Evolutionary conservation across 2,888 invertebrate genomes (phyloP).

Genomic region (Drosophila yooni): DNA sequence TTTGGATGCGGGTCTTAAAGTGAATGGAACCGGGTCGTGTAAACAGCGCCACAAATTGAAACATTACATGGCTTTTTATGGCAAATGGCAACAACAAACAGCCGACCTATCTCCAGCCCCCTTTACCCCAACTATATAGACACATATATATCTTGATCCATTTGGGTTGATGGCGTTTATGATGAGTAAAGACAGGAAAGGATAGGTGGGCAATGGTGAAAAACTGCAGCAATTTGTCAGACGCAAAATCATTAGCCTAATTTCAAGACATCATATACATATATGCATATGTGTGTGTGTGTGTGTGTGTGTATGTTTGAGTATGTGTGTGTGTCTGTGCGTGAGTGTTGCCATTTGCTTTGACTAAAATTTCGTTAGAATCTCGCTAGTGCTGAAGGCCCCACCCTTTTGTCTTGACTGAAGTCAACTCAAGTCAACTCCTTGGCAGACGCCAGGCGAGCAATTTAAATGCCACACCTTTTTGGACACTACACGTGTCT

Average conservation of each 20-base stretch:
- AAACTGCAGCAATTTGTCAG: constrained; percentile 77
- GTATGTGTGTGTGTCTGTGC: constrained; percentile 29
- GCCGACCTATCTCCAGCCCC: background rate
- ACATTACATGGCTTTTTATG: constrained; percentile 64
- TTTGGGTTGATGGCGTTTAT: constrained; percentile 26
- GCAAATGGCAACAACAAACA: constrained; percentile 7
- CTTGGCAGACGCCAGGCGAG: constrained; percentile 71
- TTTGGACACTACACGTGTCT: constrained; percentile 12
- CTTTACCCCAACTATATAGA: constrained; percentile 1
- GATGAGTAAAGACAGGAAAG: constrained; percentile 57
- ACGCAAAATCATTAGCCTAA: constrained; percentile 73
- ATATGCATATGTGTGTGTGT: background rate
- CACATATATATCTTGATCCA: constrained; percentile 42
- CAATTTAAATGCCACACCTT: constrained; percentile 78
- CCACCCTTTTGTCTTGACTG: constrained; percentile 60
- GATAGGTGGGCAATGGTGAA: constrained; percentile 27
- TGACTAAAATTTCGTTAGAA: constrained; percentile 52
- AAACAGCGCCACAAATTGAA: constrained; percentile 62
- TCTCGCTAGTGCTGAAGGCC: constrained; percentile 28
- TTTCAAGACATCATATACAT: constrained; percentile 35
- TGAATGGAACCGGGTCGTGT: constrained; percentile 13
- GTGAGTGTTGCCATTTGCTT: constrained; percentile 67
- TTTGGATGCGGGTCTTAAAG: constrained; percentile 38
- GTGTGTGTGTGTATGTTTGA: constrained; percentile 5
- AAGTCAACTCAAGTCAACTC: constrained; percentile 40